A percentile compares a stretch with the other conserved stretches of the same genome.
phyloP scores from a whole-genome alignment of 2,797 vertebrate species.

The Ispidina lecontei region DNA sequence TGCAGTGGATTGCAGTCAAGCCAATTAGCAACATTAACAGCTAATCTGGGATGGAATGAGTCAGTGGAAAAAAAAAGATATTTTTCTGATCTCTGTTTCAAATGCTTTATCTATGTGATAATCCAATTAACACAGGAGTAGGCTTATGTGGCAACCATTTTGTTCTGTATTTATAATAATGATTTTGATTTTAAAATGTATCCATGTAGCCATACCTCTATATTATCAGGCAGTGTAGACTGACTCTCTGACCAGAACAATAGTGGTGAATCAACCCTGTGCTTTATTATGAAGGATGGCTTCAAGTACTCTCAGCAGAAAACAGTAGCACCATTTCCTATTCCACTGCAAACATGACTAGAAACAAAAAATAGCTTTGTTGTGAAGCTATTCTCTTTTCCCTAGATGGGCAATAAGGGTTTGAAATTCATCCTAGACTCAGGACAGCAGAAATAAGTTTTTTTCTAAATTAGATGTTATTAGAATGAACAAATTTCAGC shows the following conservation, averaged over 20 bases:
- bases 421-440: not conserved
- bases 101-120: not conserved
- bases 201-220: not conserved
- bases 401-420: not conserved
- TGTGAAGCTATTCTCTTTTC: not conserved
- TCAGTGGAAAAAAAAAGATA: not conserved
- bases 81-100: not conserved
- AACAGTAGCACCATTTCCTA: not conserved
- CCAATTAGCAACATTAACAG: not conserved
- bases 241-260: not conserved
- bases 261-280: not conserved
- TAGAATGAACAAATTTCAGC: not conserved
- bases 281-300: not conserved
- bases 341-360: not conserved
- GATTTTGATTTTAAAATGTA: not conserved
- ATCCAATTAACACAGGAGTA: not conserved
- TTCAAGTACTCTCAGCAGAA: not conserved
- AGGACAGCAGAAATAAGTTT: not conserved
- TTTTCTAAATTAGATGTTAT: not conserved
- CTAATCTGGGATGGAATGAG: not conserved
- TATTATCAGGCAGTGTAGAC: not conserved
- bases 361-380: slow-evolving; percentile 29
- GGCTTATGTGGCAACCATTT: not conserved
- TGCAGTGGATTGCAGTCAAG: not conserved
- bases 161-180: not conserved